phyloP scores from a whole-genome alignment of 2,888 invertebrate species.

The Polydrusus tereticollis region DNA sequence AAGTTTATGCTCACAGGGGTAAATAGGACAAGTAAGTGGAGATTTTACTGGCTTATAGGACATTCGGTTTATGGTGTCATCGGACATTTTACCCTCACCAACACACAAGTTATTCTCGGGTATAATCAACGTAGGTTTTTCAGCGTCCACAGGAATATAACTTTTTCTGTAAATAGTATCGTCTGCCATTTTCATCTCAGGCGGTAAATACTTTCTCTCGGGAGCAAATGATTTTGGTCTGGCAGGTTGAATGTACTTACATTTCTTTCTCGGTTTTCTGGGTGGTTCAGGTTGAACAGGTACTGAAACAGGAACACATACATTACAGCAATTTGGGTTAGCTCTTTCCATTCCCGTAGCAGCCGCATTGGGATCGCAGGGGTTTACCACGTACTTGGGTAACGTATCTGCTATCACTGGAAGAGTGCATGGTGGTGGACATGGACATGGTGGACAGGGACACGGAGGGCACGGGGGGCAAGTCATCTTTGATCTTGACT shows the following conservation, averaged over 20 bases:
- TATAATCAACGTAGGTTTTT: slow-evolving; percentile 59
- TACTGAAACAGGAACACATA: slow-evolving; percentile 58
- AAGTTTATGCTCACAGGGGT: slow-evolving; percentile 75
- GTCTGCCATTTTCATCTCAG: slow-evolving; percentile 71
- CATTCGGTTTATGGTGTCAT: slow-evolving; percentile 72
- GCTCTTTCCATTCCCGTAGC: slow-evolving; percentile 23
- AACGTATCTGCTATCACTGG: slow-evolving; percentile 58
- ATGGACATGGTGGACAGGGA: slow-evolving; percentile 50
- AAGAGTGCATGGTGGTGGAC: slow-evolving; percentile 50
- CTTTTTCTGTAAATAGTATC: slow-evolving; percentile 78
- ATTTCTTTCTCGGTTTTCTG: slow-evolving; percentile 56
- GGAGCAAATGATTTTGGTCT: slow-evolving; percentile 73
- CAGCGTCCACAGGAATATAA: slow-evolving; percentile 70
- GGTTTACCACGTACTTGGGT: slow-evolving; percentile 58
- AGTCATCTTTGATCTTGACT: slow-evolving; percentile 50
- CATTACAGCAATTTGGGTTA: slow-evolving; percentile 54
- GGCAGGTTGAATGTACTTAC: slow-evolving; percentile 70
- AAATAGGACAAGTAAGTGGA: slow-evolving; percentile 71
- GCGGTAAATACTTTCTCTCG: slow-evolving; percentile 71
- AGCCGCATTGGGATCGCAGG: slow-evolving; percentile 54
- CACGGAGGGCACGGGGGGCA: slow-evolving; percentile 47
- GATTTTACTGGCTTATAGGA: slow-evolving; percentile 71
- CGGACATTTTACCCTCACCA: slow-evolving; percentile 67
- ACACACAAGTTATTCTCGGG: slow-evolving; percentile 66
- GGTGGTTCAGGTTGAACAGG: slow-evolving; percentile 52